These are phyloP conservation scores for Spea multiplicata DNA, from an alignment of 2,113 vertebrate genomes.

Conservation along the genomic window DNA sequence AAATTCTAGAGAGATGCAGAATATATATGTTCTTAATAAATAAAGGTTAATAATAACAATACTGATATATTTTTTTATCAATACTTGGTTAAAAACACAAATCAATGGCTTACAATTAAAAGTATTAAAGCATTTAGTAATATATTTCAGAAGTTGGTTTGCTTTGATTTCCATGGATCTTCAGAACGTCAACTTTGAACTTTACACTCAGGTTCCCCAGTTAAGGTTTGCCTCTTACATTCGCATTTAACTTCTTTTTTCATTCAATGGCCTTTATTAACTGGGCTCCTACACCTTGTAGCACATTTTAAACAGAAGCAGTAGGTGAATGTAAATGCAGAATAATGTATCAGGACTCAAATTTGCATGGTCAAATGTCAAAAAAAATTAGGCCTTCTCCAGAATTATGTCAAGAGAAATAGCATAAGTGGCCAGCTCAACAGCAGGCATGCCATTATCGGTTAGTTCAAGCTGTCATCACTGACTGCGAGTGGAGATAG, in stretches of 20 bases:
- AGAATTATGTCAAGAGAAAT: slow-evolving; percentile 97
- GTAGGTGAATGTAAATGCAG: slow-evolving; percentile 95
- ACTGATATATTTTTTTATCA: no score
- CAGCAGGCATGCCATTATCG: slow-evolving; percentile 91
- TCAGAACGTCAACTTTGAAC: slow-evolving; percentile 68
- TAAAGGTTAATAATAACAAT: no score
- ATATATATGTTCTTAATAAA: no score
- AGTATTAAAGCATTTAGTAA: background rate
- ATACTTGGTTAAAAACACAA: no score
- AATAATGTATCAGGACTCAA: slow-evolving; percentile 97
- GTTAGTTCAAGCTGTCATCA: slow-evolving; percentile 96
- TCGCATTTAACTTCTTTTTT: slow-evolving; percentile 78
- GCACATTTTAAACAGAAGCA: slow-evolving; percentile 81
- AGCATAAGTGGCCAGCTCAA: slow-evolving; percentile 87
- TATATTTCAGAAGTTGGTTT: slow-evolving; percentile 29
- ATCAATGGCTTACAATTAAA: no score
- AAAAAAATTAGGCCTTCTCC: slow-evolving; percentile 97
- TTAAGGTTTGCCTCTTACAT: slow-evolving; percentile 74
- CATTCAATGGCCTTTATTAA: slow-evolving; percentile 84
- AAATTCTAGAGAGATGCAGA: no score
- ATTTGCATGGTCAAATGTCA: slow-evolving; percentile 99
- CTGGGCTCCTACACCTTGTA: slow-evolving; percentile 75
- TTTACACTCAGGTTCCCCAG: slow-evolving; percentile 66
- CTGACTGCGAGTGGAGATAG: slow-evolving; percentile 80
- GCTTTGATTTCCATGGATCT: slow-evolving; percentile 55